A percentile compares a stretch with the other conserved stretches of the same genome.
These are phyloP conservation scores for Diabrotica undecimpunctata DNA, from an alignment of 1,140 invertebrate species.

Conservation along the genomic window DNA sequence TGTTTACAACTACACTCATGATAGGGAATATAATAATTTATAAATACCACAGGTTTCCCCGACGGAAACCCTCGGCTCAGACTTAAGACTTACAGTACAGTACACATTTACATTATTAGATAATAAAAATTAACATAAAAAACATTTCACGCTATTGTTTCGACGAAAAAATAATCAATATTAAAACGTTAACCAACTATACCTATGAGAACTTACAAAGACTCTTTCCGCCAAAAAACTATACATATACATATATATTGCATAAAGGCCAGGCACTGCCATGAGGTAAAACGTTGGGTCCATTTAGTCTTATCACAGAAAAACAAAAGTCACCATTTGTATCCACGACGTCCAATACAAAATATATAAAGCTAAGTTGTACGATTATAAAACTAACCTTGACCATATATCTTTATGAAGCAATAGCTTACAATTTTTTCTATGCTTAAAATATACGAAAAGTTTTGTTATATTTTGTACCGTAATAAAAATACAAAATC, in stretches of 20 bases:
- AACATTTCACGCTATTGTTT: conserved; percentile 10
- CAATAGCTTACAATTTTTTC: too few species aligned
- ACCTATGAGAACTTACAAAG: conserved; percentile 6
- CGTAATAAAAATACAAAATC: too few species aligned
- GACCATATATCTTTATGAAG: too few species aligned
- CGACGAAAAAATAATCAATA: conserved; percentile 6
- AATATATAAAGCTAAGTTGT: conserved; percentile 22
- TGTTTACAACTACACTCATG: conserved; percentile 32
- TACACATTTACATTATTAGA: conserved; percentile 32
- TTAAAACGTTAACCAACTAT: conserved; percentile 11
- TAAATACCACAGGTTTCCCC: conserved; percentile 24
- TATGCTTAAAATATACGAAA: too few species aligned
- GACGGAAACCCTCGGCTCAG: conserved; percentile 32
- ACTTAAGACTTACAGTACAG: conserved; percentile 39
- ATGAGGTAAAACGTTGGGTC: conserved; percentile 42
- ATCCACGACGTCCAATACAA: conserved; percentile 3
- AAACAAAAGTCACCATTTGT: conserved; percentile 35
- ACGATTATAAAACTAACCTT: conserved; percentile 7
- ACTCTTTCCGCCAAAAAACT: conserved; percentile 1
- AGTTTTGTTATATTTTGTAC: too few species aligned
- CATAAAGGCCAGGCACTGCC: conserved; percentile 45
- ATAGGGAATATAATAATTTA: conserved; percentile 42
- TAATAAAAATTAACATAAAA: conserved; percentile 27
- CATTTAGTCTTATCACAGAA: conserved; percentile 48
- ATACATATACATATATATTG: conserved; percentile 31